These are phyloP conservation scores for Drosophila nr. medialis DNA, from an alignment of 2,888 invertebrate species.

Conservation along the genomic window DNA sequence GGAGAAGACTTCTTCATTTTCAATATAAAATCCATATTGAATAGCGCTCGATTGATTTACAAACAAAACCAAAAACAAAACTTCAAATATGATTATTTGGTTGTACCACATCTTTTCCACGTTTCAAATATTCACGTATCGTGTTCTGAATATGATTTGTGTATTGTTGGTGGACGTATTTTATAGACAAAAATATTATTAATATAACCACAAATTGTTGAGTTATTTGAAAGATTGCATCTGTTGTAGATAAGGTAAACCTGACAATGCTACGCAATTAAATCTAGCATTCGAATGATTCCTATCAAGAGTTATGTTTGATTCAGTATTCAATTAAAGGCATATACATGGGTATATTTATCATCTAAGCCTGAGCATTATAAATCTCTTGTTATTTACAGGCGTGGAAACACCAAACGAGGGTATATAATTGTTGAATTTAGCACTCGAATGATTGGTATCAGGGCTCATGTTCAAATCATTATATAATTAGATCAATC, in stretches of 20 bases:
- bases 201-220: not conserved
- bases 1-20: constrained; percentile 15
- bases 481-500: too few species aligned
- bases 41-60: constrained; percentile 16
- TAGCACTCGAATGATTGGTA: too few species aligned
- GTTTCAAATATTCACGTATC: not conserved
- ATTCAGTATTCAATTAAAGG: not conserved
- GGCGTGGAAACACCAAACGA: too few species aligned
- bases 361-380: too few species aligned
- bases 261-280: not conserved
- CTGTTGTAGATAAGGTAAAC: not conserved
- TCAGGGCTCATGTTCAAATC: too few species aligned
- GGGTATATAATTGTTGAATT: too few species aligned
- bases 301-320: not conserved
- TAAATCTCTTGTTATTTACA: too few species aligned
- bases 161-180: not conserved
- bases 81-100: too few species aligned
- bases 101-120: not conserved
- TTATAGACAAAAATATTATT: not conserved
- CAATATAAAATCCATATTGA: not conserved
- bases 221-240: not conserved
- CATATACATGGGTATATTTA: not conserved
- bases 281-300: not conserved
- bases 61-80: not conserved
- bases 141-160: not conserved